Conservation (phyloP, 2,888 invertebrate species). For the Harpagoxenus sublaevis region DNA sequence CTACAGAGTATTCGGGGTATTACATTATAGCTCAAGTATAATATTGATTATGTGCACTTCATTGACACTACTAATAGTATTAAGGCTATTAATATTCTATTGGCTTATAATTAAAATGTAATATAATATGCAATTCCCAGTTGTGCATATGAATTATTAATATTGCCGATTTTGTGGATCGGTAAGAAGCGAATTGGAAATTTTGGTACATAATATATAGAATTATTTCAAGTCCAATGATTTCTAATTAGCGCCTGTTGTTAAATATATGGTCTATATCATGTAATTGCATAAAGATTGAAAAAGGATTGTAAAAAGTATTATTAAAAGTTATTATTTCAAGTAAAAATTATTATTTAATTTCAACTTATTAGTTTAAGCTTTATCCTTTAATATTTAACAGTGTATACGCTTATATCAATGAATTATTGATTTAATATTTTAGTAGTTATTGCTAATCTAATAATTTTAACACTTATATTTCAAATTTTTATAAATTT, state of each 20-base stretch:
- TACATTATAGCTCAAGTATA: conserved; percentile 14
- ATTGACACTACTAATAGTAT: conserved; percentile 37
- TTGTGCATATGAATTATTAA: conserved; percentile 40
- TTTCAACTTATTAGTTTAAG: not conserved
- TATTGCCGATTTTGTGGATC: conserved; percentile 26
- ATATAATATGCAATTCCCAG: conserved; percentile 37
- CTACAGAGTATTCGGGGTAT: not conserved
- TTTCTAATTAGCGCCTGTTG: conserved; percentile 8
- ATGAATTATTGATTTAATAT: not conserved
- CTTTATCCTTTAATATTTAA: too few species aligned
- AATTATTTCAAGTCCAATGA: conserved; percentile 36
- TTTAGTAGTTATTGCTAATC: not conserved
- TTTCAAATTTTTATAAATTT: not conserved
- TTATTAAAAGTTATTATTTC: not conserved
- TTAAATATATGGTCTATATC: not conserved
- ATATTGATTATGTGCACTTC: conserved; percentile 22
- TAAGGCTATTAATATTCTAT: conserved; percentile 47
- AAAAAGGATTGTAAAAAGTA: conserved; percentile 3
- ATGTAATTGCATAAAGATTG: conserved; percentile 3
- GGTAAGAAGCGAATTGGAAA: conserved; percentile 52
- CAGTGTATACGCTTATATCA: not conserved
- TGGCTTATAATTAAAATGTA: conserved; percentile 31
- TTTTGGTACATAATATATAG: conserved; percentile 33
- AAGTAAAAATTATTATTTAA: not conserved
- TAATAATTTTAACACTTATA: not conserved